Base-by-base conservation (phyloP, 2,888 invertebrate species). In the Parasteatoda lunata region DNA sequence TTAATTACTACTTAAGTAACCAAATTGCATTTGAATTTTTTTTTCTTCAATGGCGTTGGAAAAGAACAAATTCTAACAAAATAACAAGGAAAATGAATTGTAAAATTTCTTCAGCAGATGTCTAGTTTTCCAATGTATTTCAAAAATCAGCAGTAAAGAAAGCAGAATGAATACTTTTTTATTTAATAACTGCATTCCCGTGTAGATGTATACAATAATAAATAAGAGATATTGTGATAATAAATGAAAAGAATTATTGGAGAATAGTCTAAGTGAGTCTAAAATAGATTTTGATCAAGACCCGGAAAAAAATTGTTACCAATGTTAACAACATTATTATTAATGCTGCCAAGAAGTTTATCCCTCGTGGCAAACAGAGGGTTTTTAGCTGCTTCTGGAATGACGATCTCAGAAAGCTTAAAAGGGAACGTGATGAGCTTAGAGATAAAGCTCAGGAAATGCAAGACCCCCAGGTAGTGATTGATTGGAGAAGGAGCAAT, bases 361-460 rank as follows among this genome's bases (percentile, higher is more conserved):
- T 82, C 13, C 69, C 76, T 75, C 48, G 48, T 65, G 75, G 69
- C 45, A 54, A 45, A 54, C 82, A 69, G 75, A 75, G 30, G n/a
- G 48, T 59, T 45, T 82, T 59, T 9, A 48, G 59, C n/a, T 59
- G 82, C n/a, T 68, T 82, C 59, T 82, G 82, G 82, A 82, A 59
- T 59, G 69, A 68, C 48, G 30, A 51, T 30, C 75, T 73, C 66
- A 75, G n/a, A 79, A 15, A 72, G 3, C 72, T 51, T 72, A 72
- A 72, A 15, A 51, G 52, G 51, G 15, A 72, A 51, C 52, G 72
- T 72, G 72, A 72, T 45, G 4, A 52, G 52, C 5, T 52, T 54
- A 4, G 4, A 54, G 54, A 3, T 54, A 54, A 4, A 54, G 1
- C 3, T 4, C 54, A 54, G 4, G 13, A 54, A 3, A 54, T 13